A percentile compares a stretch with the other conserved stretches of the same genome.
Evolutionary conservation across 2,888 invertebrate species (phyloP).

Genomic region (Cryptus armator): DNA sequence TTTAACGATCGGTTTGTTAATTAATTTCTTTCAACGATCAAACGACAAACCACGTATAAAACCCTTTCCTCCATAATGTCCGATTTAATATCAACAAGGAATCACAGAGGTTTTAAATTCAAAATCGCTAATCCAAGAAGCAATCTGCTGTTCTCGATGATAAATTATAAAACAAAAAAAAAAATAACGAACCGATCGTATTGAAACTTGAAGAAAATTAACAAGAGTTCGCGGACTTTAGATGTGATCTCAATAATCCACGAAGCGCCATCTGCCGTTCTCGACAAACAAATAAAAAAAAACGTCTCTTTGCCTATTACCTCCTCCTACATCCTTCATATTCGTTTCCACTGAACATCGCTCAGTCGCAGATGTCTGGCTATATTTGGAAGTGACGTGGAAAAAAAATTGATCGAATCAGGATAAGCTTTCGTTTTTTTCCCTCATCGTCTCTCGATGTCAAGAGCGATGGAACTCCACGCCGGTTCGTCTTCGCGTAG

Average conservation of each 20-base stretch:
- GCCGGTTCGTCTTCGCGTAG: constrained; percentile 4
- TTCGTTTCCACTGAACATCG: not conserved
- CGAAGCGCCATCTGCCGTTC: too few relatives aligned
- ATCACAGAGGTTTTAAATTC: too few relatives aligned
- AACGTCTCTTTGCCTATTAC: too few relatives aligned
- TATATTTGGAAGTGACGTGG: not conserved
- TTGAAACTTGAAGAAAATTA: too few relatives aligned
- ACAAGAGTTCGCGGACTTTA: too few relatives aligned
- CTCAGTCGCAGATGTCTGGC: not conserved
- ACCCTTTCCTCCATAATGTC: not conserved
- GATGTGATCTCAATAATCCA: too few relatives aligned
- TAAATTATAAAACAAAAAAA: too few relatives aligned
- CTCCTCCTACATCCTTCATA: not conserved
- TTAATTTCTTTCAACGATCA: not conserved
- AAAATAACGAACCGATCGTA: too few relatives aligned
- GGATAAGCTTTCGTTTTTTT: constrained; percentile 3
- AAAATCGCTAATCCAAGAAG: too few relatives aligned
- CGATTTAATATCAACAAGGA: not conserved
- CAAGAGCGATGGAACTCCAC: constrained; percentile 18
- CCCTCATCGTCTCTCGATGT: constrained; percentile 48
- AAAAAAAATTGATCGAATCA: constrained; percentile 25
- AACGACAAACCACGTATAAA: not conserved
- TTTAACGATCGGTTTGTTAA: not conserved
- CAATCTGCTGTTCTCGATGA: too few relatives aligned
- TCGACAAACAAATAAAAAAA: too few relatives aligned